A percentile compares a stretch with the other conserved stretches of the same genome.
These are phyloP conservation scores for Sipha flava DNA, from an alignment of 1,140 invertebrate species.

Conservation along the genomic window DNA sequence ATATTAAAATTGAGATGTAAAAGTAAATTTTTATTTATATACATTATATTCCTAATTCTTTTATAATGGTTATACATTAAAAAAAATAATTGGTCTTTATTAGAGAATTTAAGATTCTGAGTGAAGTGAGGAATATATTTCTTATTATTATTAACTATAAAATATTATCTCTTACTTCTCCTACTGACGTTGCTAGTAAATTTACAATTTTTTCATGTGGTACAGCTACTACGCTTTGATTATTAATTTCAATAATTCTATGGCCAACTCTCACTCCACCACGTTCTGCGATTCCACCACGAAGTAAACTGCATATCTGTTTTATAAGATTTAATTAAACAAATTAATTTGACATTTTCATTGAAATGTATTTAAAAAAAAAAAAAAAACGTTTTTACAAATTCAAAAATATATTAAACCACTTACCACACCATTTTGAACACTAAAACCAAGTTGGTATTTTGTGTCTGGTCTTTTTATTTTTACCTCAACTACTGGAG, in stretches of 20 bases:
- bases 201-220: constrained; percentile 99
- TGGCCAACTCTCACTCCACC: constrained; percentile 97
- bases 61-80: too few relatives aligned
- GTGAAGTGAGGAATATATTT: too few relatives aligned
- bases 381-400: too few relatives aligned
- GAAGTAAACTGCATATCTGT: constrained; percentile 92
- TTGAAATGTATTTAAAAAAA: constrained; percentile 13
- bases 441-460: constrained; percentile 98
- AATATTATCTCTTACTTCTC: constrained; percentile 68
- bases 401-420: too few relatives aligned
- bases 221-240: constrained; percentile 96
- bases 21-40: too few relatives aligned
- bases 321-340: constrained; percentile 22
- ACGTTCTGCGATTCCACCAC: constrained; percentile 96
- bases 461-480: constrained; percentile 98
- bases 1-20: too few relatives aligned
- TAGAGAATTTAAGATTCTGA: too few relatives aligned
- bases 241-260: constrained; percentile 99
- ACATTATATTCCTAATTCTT: too few relatives aligned
- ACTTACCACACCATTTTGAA: constrained; percentile 98
- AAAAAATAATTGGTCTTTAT: too few relatives aligned
- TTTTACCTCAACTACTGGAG: constrained; percentile 99
- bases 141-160: too few relatives aligned
- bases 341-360: constrained; percentile 4
- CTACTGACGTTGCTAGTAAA: constrained; percentile 93